phyloP scores from a whole-genome alignment of 2,113 vertebrate species.

The Numida meleagris region DNA sequence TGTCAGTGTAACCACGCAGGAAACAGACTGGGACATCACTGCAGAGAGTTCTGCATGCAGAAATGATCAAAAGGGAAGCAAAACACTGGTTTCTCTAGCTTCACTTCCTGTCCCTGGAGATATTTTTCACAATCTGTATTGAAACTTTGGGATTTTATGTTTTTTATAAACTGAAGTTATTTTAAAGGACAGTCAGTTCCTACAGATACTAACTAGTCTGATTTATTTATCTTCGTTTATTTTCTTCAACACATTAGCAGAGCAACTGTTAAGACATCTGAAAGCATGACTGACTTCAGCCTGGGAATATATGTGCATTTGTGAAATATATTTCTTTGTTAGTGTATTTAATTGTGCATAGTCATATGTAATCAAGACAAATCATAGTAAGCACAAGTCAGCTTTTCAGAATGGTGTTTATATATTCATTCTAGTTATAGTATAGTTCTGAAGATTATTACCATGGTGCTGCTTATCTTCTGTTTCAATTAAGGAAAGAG shows the following conservation, averaged over 20 bases:
- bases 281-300: background rate
- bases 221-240: background rate
- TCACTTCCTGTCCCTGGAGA: background rate
- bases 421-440: background rate
- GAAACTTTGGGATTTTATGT: background rate
- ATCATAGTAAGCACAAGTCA: background rate
- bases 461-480: background rate
- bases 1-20: background rate
- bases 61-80: background rate
- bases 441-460: conserved; percentile 16
- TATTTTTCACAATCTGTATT: background rate
- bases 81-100: background rate
- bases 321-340: background rate
- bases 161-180: background rate
- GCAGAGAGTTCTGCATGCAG: background rate
- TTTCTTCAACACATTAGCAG: background rate
- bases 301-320: background rate
- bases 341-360: background rate
- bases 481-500: background rate
- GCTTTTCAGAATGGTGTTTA: background rate
- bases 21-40: background rate
- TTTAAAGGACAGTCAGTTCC: background rate
- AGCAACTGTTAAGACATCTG: background rate
- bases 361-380: background rate
- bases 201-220: background rate